Evolutionary conservation across 2,888 invertebrate species (phyloP), one percentile per base, ranked within the genome.

Genomic region (Iphiclides podalirius): DNA sequence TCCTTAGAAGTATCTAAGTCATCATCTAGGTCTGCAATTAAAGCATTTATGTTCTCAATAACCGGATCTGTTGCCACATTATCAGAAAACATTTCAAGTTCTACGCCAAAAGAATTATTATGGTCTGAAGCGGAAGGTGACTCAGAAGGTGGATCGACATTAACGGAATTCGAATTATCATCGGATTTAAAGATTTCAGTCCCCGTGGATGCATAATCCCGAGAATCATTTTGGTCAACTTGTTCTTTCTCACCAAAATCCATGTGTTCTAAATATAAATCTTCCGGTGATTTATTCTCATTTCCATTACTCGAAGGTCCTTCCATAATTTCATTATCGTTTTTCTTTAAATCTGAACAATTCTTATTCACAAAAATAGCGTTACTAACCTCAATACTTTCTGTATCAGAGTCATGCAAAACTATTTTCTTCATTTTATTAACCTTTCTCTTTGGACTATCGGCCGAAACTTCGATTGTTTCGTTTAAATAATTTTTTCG

Each of bases 11-110:
- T 52, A 54, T 72, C 69, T 17, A 80, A 57, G 44, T 83, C 80
- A 47, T 77, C 66, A 55, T 85, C 80, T 33, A 85, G 66, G 56
- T 78, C 74, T 17, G 79, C 86, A 57, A 86, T 85, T 12, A 82
- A 63, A 17, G 72, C 76, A 61, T 77, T 80, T 14, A 85, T 84
- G 57, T 83, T 82, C 45, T 75, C 76, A 47, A 81, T 70, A n/a
- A 72, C 75, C 26, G 74, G 67, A 54, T 82, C 79, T 4, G 75
- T 64, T 4, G 58, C 66, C 45, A 78, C 63, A 57, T 72, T 82
- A 55, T 84, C 85, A 28, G 76, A 49, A 69, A 86, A 84, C 48
- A 81, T 70, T 60, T 79, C 84, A 31, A 81, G 52, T 45, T 75
- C 77, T 9, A 78, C 62, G n/a, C 59, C 70, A 61, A 79, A 80